Conservation (phyloP, 2,888 invertebrate genomes). For the Cryptops parisi region DNA sequence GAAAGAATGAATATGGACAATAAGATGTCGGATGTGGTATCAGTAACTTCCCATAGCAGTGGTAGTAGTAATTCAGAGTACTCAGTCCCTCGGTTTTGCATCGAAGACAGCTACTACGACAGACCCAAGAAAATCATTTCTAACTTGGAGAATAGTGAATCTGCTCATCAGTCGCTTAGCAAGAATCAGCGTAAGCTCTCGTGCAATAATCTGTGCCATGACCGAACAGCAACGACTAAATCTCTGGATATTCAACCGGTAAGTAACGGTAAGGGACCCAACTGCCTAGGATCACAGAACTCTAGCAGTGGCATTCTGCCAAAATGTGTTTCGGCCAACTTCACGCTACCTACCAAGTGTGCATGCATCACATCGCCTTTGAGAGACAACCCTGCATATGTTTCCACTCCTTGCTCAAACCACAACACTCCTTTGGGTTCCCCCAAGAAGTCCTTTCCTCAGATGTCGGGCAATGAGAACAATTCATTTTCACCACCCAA, state of each 20-base stretch:
- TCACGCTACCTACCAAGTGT: not conserved
- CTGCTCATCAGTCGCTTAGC: not conserved
- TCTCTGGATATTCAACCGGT: not conserved
- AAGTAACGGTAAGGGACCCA: not conserved
- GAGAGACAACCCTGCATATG: constrained; percentile 9
- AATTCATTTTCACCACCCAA: constrained; percentile 1
- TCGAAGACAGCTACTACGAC: constrained; percentile 20
- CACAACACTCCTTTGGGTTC: not conserved
- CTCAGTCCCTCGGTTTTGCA: constrained; percentile 20
- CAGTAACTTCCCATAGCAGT: constrained; percentile 47
- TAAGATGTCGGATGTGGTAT: constrained; percentile 31
- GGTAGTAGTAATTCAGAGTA: constrained; percentile 30
- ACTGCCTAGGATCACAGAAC: not conserved
- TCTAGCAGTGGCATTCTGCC: no score
- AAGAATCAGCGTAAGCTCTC: not conserved
- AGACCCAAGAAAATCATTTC: constrained; percentile 15
- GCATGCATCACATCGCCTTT: not conserved
- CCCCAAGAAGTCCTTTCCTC: not conserved
- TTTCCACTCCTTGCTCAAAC: not conserved
- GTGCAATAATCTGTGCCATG: not conserved
- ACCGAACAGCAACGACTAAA: not conserved
- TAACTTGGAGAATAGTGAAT: not conserved
- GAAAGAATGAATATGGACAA: not conserved
- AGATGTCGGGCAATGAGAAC: not conserved
- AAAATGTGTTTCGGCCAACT: no score